phyloP scores from a whole-genome alignment of 2,797 vertebrate species.

The Momotus momota region DNA sequence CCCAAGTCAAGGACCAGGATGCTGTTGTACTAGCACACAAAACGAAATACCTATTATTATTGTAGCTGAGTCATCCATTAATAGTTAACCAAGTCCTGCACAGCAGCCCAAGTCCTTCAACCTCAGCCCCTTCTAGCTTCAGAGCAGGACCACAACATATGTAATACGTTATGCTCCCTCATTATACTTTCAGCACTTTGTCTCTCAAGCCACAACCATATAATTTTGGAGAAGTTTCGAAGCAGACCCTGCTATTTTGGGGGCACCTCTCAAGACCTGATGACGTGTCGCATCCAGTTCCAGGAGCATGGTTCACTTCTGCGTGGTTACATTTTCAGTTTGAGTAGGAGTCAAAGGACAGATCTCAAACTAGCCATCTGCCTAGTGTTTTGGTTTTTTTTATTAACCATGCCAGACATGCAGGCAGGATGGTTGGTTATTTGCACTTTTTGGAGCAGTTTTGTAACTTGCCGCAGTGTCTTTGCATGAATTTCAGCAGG shows the following conservation, averaged over 20 bases:
- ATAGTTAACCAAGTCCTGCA: conserved; percentile 59
- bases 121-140: neutral
- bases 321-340: neutral
- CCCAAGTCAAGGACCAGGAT: neutral
- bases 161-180: neutral
- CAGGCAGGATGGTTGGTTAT: neutral
- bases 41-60: neutral
- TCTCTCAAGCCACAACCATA: neutral
- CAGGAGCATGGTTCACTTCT: neutral
- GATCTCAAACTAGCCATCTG: neutral
- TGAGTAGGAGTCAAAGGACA: neutral
- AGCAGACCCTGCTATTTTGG: conserved; percentile 5
- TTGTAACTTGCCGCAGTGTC: neutral
- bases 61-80: conserved; percentile 64
- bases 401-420: neutral
- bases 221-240: conserved; percentile 29
- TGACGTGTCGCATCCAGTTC: neutral
- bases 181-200: conserved; percentile 7
- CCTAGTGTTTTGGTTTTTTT: neutral
- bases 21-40: neutral
- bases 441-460: neutral
- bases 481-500: neutral
- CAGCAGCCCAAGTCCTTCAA: neutral
- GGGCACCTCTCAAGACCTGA: neutral
- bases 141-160: conserved; percentile 20